These are phyloP conservation scores for Lordiphosa stackelbergi DNA, from an alignment of 1,140 invertebrate species.

Conservation along the genomic window DNA sequence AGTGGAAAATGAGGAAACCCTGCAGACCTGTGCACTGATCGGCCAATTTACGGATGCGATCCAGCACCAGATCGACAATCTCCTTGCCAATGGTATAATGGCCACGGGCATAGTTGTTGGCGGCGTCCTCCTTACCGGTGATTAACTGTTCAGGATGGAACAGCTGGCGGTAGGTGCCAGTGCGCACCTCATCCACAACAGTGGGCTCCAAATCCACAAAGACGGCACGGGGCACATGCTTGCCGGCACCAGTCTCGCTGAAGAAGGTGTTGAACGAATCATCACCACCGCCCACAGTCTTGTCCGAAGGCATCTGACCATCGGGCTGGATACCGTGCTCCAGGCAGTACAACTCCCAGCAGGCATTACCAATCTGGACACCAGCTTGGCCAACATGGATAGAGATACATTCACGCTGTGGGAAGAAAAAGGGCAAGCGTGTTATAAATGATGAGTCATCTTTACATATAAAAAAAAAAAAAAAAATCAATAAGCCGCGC, in stretches of 20 bases:
- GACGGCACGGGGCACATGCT: slow-evolving; percentile 90
- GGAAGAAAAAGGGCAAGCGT: slow-evolving; percentile 1
- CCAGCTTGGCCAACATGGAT: slow-evolving; percentile 87
- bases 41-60: slow-evolving; percentile 87
- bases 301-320: slow-evolving; percentile 87
- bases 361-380: slow-evolving; percentile 86
- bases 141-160: slow-evolving; percentile 92
- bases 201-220: slow-evolving; percentile 93
- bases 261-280: slow-evolving; percentile 92
- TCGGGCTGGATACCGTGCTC: slow-evolving; percentile 91
- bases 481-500: slow-evolving; percentile 58
- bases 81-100: slow-evolving; percentile 96
- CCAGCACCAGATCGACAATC: slow-evolving; percentile 88
- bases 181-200: slow-evolving; percentile 91
- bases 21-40: slow-evolving; percentile 92
- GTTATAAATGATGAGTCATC: slow-evolving; percentile 4
- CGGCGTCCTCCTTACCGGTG: slow-evolving; percentile 92
- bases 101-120: slow-evolving; percentile 92
- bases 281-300: slow-evolving; percentile 83
- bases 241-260: slow-evolving; percentile 91
- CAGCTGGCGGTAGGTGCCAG: slow-evolving; percentile 89
- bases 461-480: not conserved
- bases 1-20: slow-evolving; percentile 93
- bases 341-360: slow-evolving; percentile 80
- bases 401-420: slow-evolving; percentile 80